phyloP scores from a whole-genome alignment of 1,140 invertebrate species.

The Laupala kohalensis region DNA sequence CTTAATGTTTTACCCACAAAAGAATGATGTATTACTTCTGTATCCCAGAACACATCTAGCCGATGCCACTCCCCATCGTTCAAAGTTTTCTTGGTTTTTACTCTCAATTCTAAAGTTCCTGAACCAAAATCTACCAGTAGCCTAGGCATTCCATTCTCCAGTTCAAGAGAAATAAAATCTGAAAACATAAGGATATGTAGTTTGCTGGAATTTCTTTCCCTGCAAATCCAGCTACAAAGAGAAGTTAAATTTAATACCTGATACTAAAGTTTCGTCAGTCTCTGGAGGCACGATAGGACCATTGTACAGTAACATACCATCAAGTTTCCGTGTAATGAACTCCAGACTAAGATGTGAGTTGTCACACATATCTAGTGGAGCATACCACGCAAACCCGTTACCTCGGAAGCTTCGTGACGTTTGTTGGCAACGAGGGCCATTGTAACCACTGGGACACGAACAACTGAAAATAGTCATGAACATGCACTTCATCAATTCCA shows the following conservation, averaged over 20 bases:
- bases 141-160: slow-evolving; percentile 79
- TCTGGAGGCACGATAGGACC: slow-evolving; percentile 89
- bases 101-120: slow-evolving; percentile 74
- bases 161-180: slow-evolving; percentile 87
- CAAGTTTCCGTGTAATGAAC: slow-evolving; percentile 79
- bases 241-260: slow-evolving; percentile 32
- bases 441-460: slow-evolving; percentile 79
- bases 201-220: not conserved
- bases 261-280: slow-evolving; percentile 73
- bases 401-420: slow-evolving; percentile 84
- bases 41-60: slow-evolving; percentile 89
- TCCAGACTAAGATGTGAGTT: slow-evolving; percentile 87
- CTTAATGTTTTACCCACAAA: no score
- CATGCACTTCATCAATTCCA: slow-evolving; percentile 2
- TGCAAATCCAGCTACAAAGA: not conserved
- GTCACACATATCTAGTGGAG: slow-evolving; percentile 89
- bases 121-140: slow-evolving; percentile 91
- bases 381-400: slow-evolving; percentile 92
- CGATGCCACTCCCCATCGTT: slow-evolving; percentile 94
- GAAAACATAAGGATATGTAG: slow-evolving; percentile 14
- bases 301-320: slow-evolving; percentile 91
- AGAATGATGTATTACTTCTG: no score
- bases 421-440: slow-evolving; percentile 90
- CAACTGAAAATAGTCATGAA: slow-evolving; percentile 42
- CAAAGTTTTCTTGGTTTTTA: slow-evolving; percentile 73